phyloP scores from a whole-genome alignment of 2,113 vertebrate species.

The Pithys albifrons region DNA sequence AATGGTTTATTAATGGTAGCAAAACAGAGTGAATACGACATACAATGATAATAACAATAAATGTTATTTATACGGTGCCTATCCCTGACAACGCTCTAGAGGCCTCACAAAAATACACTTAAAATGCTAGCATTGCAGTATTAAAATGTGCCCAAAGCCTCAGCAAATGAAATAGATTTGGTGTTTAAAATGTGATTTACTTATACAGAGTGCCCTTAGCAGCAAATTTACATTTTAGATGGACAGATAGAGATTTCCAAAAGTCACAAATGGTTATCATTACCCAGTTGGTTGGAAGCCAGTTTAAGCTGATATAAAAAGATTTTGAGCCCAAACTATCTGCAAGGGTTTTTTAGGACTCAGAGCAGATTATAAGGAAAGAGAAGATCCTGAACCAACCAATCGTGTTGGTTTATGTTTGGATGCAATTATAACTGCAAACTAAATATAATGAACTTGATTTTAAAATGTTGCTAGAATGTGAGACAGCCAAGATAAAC shows the following conservation, averaged over 20 bases:
- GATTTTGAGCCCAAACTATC: neutral
- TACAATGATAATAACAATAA: slow-evolving; percentile 81
- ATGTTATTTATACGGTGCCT: slow-evolving; percentile 78
- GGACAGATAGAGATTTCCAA: neutral
- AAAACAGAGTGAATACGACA: slow-evolving; percentile 78
- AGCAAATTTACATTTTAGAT: slow-evolving; percentile 11
- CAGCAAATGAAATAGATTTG: slow-evolving; percentile 27
- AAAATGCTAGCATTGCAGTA: slow-evolving; percentile 61
- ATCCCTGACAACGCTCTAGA: slow-evolving; percentile 57
- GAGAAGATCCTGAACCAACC: neutral
- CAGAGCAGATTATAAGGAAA: neutral
- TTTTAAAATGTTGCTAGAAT: neutral
- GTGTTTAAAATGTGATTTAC: slow-evolving; percentile 28
- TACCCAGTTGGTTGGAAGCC: neutral
- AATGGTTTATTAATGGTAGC: slow-evolving; percentile 81
- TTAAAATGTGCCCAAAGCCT: slow-evolving; percentile 49
- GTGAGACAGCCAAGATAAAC: neutral
- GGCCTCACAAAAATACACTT: slow-evolving; percentile 70
- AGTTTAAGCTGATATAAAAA: neutral
- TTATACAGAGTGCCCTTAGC: neutral
- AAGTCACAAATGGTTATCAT: neutral
- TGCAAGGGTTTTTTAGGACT: neutral
- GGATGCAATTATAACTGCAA: neutral
- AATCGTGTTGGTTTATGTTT: neutral
- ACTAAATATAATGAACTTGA: neutral